These are phyloP conservation scores for Micrasema longulum DNA, from an alignment of 1,140 invertebrate genomes.

Conservation along the genomic window DNA sequence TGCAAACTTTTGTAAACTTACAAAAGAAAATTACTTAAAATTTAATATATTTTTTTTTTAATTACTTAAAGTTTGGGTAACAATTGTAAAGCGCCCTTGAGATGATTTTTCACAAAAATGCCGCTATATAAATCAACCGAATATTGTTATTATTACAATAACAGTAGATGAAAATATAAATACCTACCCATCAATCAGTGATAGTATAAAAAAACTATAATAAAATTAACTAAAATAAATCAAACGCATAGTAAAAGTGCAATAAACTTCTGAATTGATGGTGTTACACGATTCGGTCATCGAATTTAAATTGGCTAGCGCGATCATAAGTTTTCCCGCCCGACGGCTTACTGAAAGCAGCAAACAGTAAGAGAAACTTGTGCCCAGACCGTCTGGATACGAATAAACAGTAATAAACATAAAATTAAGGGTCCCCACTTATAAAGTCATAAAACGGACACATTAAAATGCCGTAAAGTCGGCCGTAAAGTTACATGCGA, in stretches of 20 bases:
- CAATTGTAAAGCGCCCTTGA: too few species aligned
- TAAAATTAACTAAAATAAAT: too few species aligned
- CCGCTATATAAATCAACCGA: too few species aligned
- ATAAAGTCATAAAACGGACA: constrained; percentile 55
- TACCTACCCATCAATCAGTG: too few species aligned
- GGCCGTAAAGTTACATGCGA: constrained; percentile 40
- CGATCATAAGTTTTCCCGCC: background rate
- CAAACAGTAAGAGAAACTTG: constrained; percentile 32
- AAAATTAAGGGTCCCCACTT: constrained; percentile 55
- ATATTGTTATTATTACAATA: too few species aligned
- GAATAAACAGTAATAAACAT: constrained; percentile 55
- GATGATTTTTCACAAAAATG: too few species aligned
- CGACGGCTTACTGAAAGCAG: constrained; percentile 1
- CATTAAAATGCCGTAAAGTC: constrained; percentile 54
- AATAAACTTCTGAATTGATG: constrained; percentile 54
- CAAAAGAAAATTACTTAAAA: too few species aligned
- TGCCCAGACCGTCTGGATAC: constrained; percentile 40
- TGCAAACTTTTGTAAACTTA: too few species aligned
- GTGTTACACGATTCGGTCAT: constrained; percentile 12
- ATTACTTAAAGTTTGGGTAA: too few species aligned
- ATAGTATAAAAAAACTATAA: too few species aligned
- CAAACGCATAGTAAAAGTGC: constrained; percentile 30
- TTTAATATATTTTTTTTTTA: too few species aligned
- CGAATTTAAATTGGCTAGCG: constrained; percentile 25
- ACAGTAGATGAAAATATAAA: too few species aligned